Percentiles rank a stretch among this genome's conserved stretches.
Evolutionary conservation across 2,113 vertebrate genomes (phyloP).

Genomic region (Semnornis frantzii): DNA sequence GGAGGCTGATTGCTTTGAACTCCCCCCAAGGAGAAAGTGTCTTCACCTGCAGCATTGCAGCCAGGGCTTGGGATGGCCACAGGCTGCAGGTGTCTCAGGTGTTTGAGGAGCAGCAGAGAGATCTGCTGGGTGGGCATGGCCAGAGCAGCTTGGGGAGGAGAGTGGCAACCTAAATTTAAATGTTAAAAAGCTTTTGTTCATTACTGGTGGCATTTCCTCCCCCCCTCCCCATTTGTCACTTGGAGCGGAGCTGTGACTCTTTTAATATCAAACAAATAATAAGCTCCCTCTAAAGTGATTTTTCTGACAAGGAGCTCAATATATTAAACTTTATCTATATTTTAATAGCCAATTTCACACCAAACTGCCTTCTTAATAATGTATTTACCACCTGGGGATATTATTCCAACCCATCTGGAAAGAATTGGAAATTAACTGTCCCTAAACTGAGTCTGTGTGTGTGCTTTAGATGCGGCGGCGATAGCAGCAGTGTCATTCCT

Average conservation of each 20-base stretch:
- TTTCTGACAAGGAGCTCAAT: slow-evolving; percentile 88
- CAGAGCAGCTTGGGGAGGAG: slow-evolving; percentile 28
- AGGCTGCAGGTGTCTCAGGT: background rate
- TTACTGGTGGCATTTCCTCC: slow-evolving; percentile 77
- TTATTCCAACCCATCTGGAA: slow-evolving; percentile 88
- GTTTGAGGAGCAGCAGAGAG: background rate
- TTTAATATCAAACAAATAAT: slow-evolving; percentile 90
- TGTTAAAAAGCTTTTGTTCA: slow-evolving; percentile 85
- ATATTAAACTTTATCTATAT: slow-evolving; percentile 90
- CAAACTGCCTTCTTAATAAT: slow-evolving; percentile 89
- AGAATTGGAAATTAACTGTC: slow-evolving; percentile 88
- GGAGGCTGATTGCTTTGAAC: background rate
- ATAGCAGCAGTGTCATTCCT: slow-evolving; percentile 71
- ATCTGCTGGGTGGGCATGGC: background rate
- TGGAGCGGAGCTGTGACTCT: slow-evolving; percentile 83
- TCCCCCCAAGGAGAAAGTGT: accelerated
- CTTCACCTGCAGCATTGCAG: accelerated
- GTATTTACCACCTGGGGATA: slow-evolving; percentile 88
- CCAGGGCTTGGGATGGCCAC: background rate
- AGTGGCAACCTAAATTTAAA: slow-evolving; percentile 79
- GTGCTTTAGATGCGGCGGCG: slow-evolving; percentile 75
- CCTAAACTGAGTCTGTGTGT: slow-evolving; percentile 80
- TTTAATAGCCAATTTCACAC: slow-evolving; percentile 90
- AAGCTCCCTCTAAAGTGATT: slow-evolving; percentile 87
- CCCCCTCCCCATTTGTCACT: slow-evolving; percentile 81